Conservation (phyloP, 2,888 invertebrate genomes). For the Oegoconia quadripuncta region DNA sequence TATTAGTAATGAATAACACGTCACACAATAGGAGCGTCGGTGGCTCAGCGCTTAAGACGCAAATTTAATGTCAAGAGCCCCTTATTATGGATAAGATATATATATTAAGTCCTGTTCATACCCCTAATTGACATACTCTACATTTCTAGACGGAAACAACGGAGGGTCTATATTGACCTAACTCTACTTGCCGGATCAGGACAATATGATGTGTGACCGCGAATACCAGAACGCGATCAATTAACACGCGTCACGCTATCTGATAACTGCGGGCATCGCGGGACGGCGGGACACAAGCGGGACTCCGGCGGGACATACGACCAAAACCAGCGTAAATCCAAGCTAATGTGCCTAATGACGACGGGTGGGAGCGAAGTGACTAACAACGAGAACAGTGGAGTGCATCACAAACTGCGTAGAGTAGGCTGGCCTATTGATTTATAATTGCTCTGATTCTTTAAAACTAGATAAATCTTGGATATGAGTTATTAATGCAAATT, state of each 20-base stretch:
- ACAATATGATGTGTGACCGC: no score
- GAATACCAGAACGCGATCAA: conserved; percentile 50
- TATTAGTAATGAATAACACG: no score
- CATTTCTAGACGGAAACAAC: background rate
- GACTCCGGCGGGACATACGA: conserved; percentile 25
- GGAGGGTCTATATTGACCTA: background rate
- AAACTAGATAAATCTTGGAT: background rate
- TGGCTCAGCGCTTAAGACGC: no score
- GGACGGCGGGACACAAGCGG: conserved; percentile 27
- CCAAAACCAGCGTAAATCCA: conserved; percentile 25
- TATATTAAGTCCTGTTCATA: no score
- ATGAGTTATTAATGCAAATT: background rate
- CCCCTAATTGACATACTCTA: no score
- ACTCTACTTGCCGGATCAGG: conserved; percentile 11
- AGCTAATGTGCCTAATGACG: conserved; percentile 37
- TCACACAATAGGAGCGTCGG: no score
- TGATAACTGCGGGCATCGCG: conserved; percentile 38
- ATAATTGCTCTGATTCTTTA: background rate
- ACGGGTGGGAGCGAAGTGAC: conserved; percentile 19
- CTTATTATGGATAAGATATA: no score
- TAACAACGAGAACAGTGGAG: conserved; percentile 19
- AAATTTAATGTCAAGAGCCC: no score
- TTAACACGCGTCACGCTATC: conserved; percentile 49
- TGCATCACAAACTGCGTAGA: conserved; percentile 20
- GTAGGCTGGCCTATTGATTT: conserved; percentile 4